These are phyloP conservation scores for Bovichtus diacanthus DNA, from an alignment of 2,797 vertebrate species.

Conservation along the genomic window DNA sequence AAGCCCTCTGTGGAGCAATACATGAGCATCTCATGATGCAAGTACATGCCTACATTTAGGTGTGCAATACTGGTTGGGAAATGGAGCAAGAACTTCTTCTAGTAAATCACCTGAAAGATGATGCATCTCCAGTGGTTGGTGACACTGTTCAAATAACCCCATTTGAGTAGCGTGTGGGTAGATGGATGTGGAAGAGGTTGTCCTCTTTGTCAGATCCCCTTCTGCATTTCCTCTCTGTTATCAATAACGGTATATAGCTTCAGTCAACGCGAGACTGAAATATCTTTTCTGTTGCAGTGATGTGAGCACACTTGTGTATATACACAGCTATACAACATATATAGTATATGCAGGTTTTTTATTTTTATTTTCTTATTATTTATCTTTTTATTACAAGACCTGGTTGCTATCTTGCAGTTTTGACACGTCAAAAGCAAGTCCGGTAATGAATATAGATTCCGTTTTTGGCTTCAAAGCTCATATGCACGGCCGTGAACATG, in stretches of 20 bases:
- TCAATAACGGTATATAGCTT: slow-evolving; percentile 23
- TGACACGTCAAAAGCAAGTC: slow-evolving; percentile 47
- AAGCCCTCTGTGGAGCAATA: background rate
- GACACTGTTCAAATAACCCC: slow-evolving; percentile 6
- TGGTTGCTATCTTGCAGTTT: slow-evolving; percentile 46
- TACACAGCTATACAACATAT: background rate
- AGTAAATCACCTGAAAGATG: slow-evolving; percentile 34
- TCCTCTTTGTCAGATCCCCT: slow-evolving; percentile 9
- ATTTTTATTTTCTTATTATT: no score
- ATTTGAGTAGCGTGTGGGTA: slow-evolving; percentile 18
- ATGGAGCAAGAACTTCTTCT: slow-evolving; percentile 27
- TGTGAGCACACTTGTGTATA: background rate
- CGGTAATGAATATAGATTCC: slow-evolving; percentile 83
- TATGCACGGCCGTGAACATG: slow-evolving; percentile 21
- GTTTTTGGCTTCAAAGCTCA: slow-evolving; percentile 55
- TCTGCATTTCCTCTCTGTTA: slow-evolving; percentile 16
- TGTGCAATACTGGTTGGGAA: slow-evolving; percentile 38
- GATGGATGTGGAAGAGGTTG: slow-evolving; percentile 19
- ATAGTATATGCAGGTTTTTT: slow-evolving; percentile 23
- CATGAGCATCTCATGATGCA: background rate
- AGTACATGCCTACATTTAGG: background rate
- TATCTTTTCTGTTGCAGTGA: background rate
- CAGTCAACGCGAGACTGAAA: slow-evolving; percentile 13
- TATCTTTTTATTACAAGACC: no score
- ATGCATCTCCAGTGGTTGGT: background rate